A percentile compares a stretch with the other conserved stretches of the same genome.
These are phyloP conservation scores for Drosophila biarmipes DNA, from an alignment of 1,140 invertebrate genomes.

Conservation along the genomic window DNA sequence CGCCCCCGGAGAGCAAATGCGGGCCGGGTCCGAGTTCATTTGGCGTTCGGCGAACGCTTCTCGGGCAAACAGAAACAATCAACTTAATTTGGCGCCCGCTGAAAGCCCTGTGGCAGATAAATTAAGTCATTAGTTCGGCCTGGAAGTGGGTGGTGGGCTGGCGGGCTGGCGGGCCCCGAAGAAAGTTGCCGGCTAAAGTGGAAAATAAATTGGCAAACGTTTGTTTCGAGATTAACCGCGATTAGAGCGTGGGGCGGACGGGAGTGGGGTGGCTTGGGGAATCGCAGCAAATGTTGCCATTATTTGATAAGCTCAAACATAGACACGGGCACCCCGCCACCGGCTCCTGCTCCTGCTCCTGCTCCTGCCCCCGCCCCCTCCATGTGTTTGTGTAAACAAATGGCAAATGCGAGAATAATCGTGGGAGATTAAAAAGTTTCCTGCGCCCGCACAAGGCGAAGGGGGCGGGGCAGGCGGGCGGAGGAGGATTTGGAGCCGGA, in stretches of 20 bases:
- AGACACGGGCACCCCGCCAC: slow-evolving; percentile 29
- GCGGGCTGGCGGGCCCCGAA: slow-evolving; percentile 8
- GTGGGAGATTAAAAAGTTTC: slow-evolving; percentile 84
- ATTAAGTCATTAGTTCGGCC: slow-evolving; percentile 84
- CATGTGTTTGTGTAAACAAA: slow-evolving; percentile 78
- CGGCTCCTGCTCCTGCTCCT: background rate
- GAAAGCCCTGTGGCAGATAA: slow-evolving; percentile 84
- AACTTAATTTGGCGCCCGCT: slow-evolving; percentile 84
- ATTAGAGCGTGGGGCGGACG: slow-evolving; percentile 60
- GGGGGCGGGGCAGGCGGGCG: background rate
- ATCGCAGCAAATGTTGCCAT: slow-evolving; percentile 82
- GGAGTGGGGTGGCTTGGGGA: slow-evolving; percentile 27
- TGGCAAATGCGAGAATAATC: slow-evolving; percentile 84
- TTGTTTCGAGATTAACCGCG: slow-evolving; percentile 84
- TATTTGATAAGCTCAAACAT: slow-evolving; percentile 84
- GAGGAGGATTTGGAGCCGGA: background rate
- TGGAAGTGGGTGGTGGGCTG: slow-evolving; percentile 32
- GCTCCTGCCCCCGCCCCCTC: background rate
- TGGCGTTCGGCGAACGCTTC: slow-evolving; percentile 30
- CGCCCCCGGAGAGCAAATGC: slow-evolving; percentile 7
- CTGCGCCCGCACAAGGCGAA: slow-evolving; percentile 48
- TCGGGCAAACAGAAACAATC: slow-evolving; percentile 66
- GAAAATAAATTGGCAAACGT: slow-evolving; percentile 84
- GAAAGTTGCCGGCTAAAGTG: slow-evolving; percentile 74
- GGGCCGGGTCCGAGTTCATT: slow-evolving; percentile 44